Conservation (phyloP, 2,797 vertebrate genomes). For the Falco biarmicus region DNA sequence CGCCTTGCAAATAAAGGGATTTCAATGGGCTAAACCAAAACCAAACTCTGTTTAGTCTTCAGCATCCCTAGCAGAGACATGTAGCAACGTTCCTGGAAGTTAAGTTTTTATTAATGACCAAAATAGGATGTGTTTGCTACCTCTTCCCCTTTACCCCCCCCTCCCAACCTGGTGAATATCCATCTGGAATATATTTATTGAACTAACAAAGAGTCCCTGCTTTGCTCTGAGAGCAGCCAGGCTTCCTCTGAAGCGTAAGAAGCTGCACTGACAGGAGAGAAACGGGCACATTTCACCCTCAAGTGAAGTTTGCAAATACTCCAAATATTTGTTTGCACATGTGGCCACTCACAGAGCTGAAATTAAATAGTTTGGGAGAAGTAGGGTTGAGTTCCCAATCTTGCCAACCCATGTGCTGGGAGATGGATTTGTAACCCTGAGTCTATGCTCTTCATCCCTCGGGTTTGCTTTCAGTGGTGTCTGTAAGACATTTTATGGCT, state of each 20-base stretch:
- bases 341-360: background rate
- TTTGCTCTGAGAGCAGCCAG: background rate
- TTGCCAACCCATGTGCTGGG: fast-evolving
- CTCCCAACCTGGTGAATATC: background rate
- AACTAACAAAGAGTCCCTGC: background rate
- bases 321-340: background rate
- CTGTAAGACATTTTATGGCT: background rate
- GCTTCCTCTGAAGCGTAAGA: slow-evolving; percentile 3
- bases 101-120: background rate
- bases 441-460: background rate
- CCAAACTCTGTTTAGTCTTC: background rate
- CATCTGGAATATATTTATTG: background rate
- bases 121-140: background rate
- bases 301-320: background rate
- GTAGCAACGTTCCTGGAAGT: background rate
- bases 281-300: background rate
- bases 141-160: background rate
- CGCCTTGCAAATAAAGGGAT: background rate
- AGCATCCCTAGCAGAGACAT: background rate
- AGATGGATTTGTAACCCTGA: background rate
- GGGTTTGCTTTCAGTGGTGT: background rate
- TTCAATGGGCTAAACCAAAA: background rate
- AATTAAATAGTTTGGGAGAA: background rate
- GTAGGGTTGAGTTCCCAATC: background rate
- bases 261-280: background rate